A percentile compares a stretch with the other conserved stretches of the same genome.
These are phyloP conservation scores for Chamaetylas fuelleborni DNA, from an alignment of 2,113 vertebrate species.

Conservation along the genomic window DNA sequence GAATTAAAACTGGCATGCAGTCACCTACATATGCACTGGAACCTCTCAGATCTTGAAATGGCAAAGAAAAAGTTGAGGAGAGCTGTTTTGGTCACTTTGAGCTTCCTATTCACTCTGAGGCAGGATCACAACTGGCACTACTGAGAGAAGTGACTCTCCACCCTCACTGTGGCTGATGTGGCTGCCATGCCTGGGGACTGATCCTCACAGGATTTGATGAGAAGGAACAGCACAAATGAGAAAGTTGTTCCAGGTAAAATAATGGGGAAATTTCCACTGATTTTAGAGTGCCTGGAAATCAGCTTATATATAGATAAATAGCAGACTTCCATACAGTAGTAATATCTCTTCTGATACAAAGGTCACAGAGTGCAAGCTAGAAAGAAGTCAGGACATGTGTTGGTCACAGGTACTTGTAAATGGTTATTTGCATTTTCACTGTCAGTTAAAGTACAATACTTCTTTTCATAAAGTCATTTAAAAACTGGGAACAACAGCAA, in stretches of 20 bases:
- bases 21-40: background rate
- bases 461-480: background rate
- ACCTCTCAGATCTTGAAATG: background rate
- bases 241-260: background rate
- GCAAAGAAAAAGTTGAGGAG: background rate
- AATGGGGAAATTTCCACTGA: background rate
- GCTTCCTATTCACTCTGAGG: background rate
- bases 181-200: too few species aligned
- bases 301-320: background rate
- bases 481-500: background rate
- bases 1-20: background rate
- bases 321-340: background rate
- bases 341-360: background rate
- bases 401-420: background rate
- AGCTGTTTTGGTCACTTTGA: background rate
- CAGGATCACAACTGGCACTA: background rate
- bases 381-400: background rate
- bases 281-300: background rate
- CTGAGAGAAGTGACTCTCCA: background rate
- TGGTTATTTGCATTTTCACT: background rate
- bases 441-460: background rate
- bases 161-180: accelerated
- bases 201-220: background rate
- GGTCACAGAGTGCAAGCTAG: background rate
- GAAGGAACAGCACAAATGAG: background rate